Conservation (phyloP, 1,140 invertebrate genomes). For the Piezodorus guildinii region DNA sequence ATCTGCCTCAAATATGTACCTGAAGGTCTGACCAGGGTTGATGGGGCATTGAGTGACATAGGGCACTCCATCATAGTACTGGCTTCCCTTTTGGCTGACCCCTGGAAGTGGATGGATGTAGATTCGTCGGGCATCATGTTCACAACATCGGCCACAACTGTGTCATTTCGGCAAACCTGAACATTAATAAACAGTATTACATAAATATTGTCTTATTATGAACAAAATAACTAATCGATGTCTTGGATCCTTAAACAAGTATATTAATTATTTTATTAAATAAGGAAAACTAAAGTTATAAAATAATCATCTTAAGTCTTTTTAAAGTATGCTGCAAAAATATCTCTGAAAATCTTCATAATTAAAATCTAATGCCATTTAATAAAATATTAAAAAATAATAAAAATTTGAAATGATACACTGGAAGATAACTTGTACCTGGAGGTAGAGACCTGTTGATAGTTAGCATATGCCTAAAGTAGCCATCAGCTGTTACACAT, state of each 20-base stretch:
- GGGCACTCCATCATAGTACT: conserved; percentile 52
- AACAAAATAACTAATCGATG: too few relatives aligned
- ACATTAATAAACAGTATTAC: conserved; percentile 40
- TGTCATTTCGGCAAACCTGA: conserved; percentile 51
- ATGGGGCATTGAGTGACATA: conserved; percentile 59
- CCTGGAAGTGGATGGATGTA: conserved; percentile 43
- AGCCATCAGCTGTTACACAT: conserved; percentile 72
- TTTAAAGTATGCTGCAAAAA: too few relatives aligned
- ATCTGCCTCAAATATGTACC: conserved; percentile 40
- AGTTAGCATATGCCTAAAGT: conserved; percentile 55
- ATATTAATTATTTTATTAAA: too few relatives aligned
- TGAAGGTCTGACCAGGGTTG: conserved; percentile 42
- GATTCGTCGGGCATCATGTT: conserved; percentile 40
- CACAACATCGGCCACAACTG: conserved; percentile 42
- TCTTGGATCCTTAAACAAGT: too few relatives aligned
- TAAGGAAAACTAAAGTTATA: too few relatives aligned
- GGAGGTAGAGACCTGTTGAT: conserved; percentile 80
- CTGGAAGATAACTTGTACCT: conserved; percentile 72
- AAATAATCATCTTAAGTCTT: too few relatives aligned
- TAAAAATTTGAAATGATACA: conserved; percentile 33
- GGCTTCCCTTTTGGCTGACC: conserved; percentile 36
- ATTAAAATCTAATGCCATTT: too few relatives aligned
- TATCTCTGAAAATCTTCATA: too few relatives aligned
- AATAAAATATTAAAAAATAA: too few relatives aligned
- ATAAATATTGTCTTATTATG: too few relatives aligned